These are phyloP conservation scores for Aplochiton taeniatus DNA, from an alignment of 2,797 vertebrate genomes.

Conservation along the genomic window DNA sequence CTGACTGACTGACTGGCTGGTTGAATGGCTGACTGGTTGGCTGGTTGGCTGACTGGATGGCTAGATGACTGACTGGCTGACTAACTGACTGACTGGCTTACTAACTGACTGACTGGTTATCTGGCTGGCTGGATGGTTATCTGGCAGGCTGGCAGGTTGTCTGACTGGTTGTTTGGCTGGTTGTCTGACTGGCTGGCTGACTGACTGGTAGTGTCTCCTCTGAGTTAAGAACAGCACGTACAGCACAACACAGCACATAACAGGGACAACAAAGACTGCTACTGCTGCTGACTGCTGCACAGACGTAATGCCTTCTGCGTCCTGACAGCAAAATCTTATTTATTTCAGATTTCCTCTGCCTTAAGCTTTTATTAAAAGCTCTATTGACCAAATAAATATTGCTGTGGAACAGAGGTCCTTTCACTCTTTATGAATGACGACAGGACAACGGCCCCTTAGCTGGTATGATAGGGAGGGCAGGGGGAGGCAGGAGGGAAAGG, in stretches of 20 bases:
- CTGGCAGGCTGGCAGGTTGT: background rate
- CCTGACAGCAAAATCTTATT: conserved; percentile 21
- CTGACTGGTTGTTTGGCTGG: background rate
- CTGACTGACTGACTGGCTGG: too few relatives aligned
- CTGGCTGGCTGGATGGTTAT: background rate
- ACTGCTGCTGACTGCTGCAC: conserved; percentile 22
- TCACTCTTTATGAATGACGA: conserved; percentile 2
- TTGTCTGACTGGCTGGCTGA: background rate
- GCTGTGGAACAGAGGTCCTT: conserved; percentile 11
- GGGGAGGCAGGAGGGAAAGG: background rate
- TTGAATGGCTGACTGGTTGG: too few relatives aligned
- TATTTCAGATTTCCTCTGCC: conserved; percentile 22
- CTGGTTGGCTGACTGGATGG: too few relatives aligned
- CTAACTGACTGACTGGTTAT: background rate
- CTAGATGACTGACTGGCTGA: background rate
- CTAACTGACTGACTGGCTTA: background rate
- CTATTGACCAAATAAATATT: conserved; percentile 32
- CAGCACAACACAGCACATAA: too few relatives aligned
- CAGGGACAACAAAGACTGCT: background rate
- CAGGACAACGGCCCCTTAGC: background rate
- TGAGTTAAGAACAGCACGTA: too few relatives aligned
- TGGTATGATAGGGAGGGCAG: conserved; percentile 8
- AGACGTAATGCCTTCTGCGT: conserved; percentile 23
- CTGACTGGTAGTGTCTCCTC: too few relatives aligned
- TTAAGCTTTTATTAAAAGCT: conserved; percentile 34